Evolutionary conservation across 2,797 vertebrate species (phyloP).

Genomic region (Xiphophorus birchmanni): DNA sequence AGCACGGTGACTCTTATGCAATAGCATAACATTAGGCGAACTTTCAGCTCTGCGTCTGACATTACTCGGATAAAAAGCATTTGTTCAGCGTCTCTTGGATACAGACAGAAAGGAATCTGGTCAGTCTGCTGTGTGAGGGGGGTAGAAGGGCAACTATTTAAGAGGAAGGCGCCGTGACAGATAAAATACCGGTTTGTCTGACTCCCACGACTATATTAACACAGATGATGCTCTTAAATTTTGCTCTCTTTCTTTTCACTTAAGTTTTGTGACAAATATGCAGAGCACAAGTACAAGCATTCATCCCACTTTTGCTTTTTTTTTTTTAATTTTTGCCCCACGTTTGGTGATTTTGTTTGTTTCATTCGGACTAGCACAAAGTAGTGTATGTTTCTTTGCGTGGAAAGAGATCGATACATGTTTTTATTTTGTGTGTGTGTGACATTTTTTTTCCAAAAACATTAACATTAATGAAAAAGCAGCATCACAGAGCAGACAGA

Average conservation of each 20-base stretch:
- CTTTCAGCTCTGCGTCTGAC: constrained; percentile 50
- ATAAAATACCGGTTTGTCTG: constrained; percentile 46
- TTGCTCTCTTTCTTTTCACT: constrained; percentile 11
- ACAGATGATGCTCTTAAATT: constrained; percentile 22
- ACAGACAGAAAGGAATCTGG: constrained; percentile 64
- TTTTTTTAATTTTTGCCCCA: neutral
- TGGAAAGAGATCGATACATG: neutral
- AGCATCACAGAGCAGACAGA: neutral
- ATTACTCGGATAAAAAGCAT: constrained; percentile 59
- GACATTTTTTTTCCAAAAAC: neutral
- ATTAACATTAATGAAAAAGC: neutral
- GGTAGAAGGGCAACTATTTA: constrained; percentile 61
- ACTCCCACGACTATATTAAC: constrained; percentile 14
- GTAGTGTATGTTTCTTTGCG: neutral
- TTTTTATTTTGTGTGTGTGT: too few relatives aligned
- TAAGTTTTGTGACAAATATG: neutral
- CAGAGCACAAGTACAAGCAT: neutral
- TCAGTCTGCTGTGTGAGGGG: constrained; percentile 53
- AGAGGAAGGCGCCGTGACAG: constrained; percentile 38
- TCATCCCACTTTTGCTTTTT: neutral
- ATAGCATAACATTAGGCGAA: constrained; percentile 36
- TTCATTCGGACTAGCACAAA: neutral
- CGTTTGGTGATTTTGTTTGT: neutral
- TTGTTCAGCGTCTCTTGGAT: constrained; percentile 59
- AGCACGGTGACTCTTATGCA: constrained; percentile 20